Conservation (phyloP, 2,888 invertebrate genomes). For the Sphaeridia pumilis region DNA sequence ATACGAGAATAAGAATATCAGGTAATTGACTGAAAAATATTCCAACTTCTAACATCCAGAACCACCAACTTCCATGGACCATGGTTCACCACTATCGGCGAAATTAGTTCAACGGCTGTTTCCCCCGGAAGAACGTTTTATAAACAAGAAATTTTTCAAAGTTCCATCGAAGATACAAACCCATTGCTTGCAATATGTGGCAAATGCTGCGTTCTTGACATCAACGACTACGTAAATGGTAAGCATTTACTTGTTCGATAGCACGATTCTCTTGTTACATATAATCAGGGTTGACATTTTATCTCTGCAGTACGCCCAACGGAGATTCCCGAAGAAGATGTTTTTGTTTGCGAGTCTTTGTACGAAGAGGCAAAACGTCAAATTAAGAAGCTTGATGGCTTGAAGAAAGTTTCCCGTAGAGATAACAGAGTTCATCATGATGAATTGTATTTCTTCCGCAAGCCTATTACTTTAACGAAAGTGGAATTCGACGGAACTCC, state of each 20-base stretch:
- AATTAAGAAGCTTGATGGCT: conserved; percentile 59
- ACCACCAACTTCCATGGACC: conserved; percentile 88
- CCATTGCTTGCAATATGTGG: conserved; percentile 83
- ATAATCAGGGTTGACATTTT: conserved; percentile 10
- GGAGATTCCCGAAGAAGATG: conserved; percentile 81
- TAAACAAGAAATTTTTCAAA: conserved; percentile 84
- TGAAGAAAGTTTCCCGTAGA: conserved; percentile 69
- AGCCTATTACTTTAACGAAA: conserved; percentile 42
- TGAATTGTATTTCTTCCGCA: conserved; percentile 73
- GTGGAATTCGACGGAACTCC: conserved; percentile 31
- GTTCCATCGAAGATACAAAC: conserved; percentile 81
- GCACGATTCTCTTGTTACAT: neutral
- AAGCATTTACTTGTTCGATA: conserved; percentile 41
- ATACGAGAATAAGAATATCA: neutral
- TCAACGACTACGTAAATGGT: conserved; percentile 78
- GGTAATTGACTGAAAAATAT: neutral
- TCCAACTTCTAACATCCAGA: conserved; percentile 44
- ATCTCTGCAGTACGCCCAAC: conserved; percentile 66
- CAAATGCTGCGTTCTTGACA: conserved; percentile 79
- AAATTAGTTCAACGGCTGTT: conserved; percentile 54
- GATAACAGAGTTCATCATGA: conserved; percentile 74
- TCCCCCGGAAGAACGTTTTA: conserved; percentile 69
- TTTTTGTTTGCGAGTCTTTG: conserved; percentile 82
- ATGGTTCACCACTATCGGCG: conserved; percentile 78
- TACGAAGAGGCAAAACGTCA: conserved; percentile 78